Percentiles rank a stretch among this genome's conserved stretches.
Evolutionary conservation across 2,888 invertebrate genomes (phyloP).

Genomic region (Thysanoteuthis rhombus): DNA sequence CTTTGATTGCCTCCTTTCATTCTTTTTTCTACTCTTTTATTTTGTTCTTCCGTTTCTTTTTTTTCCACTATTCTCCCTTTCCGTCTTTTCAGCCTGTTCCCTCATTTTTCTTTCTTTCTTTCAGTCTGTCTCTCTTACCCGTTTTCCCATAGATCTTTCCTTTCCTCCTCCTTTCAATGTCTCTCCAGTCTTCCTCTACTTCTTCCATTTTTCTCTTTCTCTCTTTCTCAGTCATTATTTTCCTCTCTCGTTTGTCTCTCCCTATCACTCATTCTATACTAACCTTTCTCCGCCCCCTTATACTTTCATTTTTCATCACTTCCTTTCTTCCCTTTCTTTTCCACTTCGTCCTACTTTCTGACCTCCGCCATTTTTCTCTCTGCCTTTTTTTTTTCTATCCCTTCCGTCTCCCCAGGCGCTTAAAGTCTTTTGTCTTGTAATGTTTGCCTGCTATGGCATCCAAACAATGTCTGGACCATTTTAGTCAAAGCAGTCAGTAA

Average conservation of each 20-base stretch:
- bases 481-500: background rate
- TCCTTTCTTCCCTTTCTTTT: background rate
- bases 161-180: background rate
- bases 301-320: fast-evolving
- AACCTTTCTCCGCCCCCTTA: background rate
- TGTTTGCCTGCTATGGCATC: background rate
- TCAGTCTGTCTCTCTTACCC: background rate
- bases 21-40: too few relatives aligned
- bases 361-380: background rate
- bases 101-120: background rate
- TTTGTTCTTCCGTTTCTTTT: background rate
- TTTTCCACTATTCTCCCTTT: background rate
- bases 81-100: background rate
- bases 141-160: background rate
- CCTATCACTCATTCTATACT: background rate
- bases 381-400: background rate
- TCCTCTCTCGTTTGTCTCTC: background rate
- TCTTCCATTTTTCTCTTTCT: background rate
- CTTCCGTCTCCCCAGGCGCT: background rate
- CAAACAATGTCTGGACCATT: background rate
- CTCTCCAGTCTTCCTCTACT: background rate
- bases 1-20: too few relatives aligned
- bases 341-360: background rate
- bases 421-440: background rate
- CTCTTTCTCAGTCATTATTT: background rate